Base-by-base conservation (phyloP, 2,797 vertebrate genomes). In the Chanos chanos region DNA sequence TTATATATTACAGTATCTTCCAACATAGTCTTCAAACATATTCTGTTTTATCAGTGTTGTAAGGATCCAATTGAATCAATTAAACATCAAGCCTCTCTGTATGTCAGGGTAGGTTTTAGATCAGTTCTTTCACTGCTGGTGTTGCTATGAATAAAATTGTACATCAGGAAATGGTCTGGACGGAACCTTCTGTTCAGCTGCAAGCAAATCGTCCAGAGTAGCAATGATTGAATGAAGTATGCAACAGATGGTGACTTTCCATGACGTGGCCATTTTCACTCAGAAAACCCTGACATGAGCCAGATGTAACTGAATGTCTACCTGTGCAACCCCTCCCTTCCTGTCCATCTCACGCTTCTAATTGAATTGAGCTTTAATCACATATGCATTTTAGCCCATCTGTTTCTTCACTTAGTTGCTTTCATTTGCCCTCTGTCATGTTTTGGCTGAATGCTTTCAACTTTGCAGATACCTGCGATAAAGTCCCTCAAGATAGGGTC, bases 361-460 rank as follows among this genome's bases (percentile, higher is more conserved):
- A 85, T 75, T 76, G 71, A 83, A 85, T 81, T 82, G 77, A 70
- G 66, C 77, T 87, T 84, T 85, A 85, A 85, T 86, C 75, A 77
- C 75, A 72, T 71, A 61, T 75, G 71, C 83, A 77, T 84, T 86
- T n/a, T 70, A 80, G 76, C 77, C 69, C 80, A 82, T 84, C 78
- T 82, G 79, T 72, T 77, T 64, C 71, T 76, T 74, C 39, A 68
- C 64, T 77, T 79, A 63, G 41, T 9, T 71, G 64, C 71, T 58
- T n/a, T 72, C 57, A 58, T 58, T 60, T 70, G 59, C 71, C 58
- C 34, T 62, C 57, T n/a, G 39, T 16, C 44, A 57, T 59, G n/a
- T n/a, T 22, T 31, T 61, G 39, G 53, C 37, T 44, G 21, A 76
- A 64, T 66, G 73, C 71, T 74, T 67, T 75, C 50, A 45, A 71